Conservation (phyloP, 2,888 invertebrate species). For the Macrosiphum euphorbiae region DNA sequence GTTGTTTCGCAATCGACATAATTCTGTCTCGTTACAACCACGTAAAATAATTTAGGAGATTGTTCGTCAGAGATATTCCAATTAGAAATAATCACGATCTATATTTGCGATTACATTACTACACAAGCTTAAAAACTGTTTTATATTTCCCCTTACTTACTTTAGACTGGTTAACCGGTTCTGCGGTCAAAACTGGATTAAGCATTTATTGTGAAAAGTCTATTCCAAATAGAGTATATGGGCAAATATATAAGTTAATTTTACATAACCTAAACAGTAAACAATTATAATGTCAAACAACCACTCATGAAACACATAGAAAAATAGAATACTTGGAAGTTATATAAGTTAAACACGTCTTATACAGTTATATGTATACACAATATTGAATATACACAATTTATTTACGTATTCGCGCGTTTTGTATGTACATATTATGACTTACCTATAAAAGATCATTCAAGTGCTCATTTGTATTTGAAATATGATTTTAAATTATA, state of each 20-base stretch:
- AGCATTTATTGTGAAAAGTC: slow-evolving; percentile 2
- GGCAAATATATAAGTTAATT: not conserved
- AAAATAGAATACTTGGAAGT: not conserved
- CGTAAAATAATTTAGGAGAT: not conserved
- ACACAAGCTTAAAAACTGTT: not conserved
- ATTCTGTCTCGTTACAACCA: too few relatives aligned
- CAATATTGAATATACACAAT: not conserved
- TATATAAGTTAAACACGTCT: not conserved
- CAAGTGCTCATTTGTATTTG: not conserved
- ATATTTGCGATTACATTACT: slow-evolving; percentile 10
- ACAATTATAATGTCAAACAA: not conserved
- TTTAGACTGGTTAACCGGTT: not conserved
- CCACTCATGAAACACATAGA: not conserved
- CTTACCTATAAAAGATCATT: not conserved
- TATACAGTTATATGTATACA: not conserved
- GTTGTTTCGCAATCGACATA: too few relatives aligned
- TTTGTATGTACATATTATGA: not conserved
- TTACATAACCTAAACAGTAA: not conserved
- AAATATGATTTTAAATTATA: not conserved
- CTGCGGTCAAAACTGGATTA: slow-evolving; percentile 4
- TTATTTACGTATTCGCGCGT: not conserved
- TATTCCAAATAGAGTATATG: not conserved
- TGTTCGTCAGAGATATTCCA: not conserved
- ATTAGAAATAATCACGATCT: slow-evolving; percentile 15
- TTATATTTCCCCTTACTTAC: not conserved